Evolutionary conservation across 2,113 vertebrate genomes (phyloP).

Genomic region (Chauna torquata): DNA sequence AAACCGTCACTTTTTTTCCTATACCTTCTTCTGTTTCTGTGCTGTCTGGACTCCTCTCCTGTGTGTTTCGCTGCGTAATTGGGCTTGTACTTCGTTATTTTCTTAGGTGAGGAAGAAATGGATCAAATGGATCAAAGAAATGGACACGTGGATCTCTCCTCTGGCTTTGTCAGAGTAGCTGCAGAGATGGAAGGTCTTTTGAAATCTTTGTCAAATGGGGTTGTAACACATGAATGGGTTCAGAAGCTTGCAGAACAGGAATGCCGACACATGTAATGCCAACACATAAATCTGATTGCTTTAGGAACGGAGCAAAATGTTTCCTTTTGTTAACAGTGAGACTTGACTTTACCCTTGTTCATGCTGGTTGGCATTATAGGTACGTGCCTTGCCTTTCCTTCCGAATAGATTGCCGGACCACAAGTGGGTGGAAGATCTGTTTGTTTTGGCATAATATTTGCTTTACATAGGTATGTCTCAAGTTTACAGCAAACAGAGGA

Average conservation of each 20-base stretch:
- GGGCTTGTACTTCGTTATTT: not conserved
- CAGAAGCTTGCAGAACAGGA: not conserved
- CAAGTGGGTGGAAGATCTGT: not conserved
- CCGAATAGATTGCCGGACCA: not conserved
- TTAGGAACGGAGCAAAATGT: not conserved
- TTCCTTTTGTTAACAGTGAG: not conserved
- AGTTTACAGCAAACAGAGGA: slow-evolving; percentile 21
- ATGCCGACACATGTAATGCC: not conserved
- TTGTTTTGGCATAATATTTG: slow-evolving; percentile 6
- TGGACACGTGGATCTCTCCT: not conserved
- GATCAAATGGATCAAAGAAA: too few relatives aligned
- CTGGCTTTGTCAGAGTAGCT: not conserved
- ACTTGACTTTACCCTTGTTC: not conserved
- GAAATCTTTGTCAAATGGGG: not conserved
- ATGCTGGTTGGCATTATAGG: not conserved
- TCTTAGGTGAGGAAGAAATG: accelerated
- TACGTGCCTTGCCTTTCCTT: not conserved
- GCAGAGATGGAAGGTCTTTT: not conserved
- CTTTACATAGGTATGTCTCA: not conserved
- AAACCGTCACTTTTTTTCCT: not conserved
- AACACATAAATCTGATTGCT: not conserved
- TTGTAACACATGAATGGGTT: not conserved
- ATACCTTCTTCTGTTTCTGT: not conserved
- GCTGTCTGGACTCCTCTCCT: not conserved
- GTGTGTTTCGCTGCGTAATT: not conserved